phyloP scores from a whole-genome alignment of 1,140 invertebrate species.

The Cydia pomonella region DNA sequence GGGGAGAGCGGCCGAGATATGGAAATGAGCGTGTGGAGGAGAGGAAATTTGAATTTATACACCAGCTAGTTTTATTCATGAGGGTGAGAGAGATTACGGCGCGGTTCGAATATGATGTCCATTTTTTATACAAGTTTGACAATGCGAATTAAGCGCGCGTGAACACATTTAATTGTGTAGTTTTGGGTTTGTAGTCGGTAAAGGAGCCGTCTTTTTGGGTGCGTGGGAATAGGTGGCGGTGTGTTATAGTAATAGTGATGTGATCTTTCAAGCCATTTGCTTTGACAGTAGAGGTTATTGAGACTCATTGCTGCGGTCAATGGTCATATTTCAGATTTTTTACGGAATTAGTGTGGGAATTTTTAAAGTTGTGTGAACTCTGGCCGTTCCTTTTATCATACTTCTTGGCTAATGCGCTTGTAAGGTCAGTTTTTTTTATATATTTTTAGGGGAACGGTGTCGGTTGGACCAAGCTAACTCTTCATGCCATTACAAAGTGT shows the following conservation, averaged over 20 bases:
- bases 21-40: conserved; percentile 77
- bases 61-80: conserved; percentile 77
- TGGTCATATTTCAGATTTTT: conserved; percentile 27
- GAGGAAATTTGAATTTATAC: conserved; percentile 81
- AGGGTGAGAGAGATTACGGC: conserved; percentile 66
- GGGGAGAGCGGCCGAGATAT: conserved; percentile 72
- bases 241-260: neutral
- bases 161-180: conserved; percentile 29
- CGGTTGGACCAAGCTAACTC: too few species aligned
- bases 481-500: too few species aligned
- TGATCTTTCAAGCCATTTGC: conserved; percentile 31
- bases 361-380: conserved; percentile 2
- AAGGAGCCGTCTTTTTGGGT: conserved; percentile 16
- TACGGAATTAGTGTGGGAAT: conserved; percentile 7
- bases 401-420: neutral
- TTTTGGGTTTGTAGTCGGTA: conserved; percentile 13
- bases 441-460: too few species aligned
- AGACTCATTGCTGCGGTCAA: conserved; percentile 26
- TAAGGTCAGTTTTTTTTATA: too few species aligned
- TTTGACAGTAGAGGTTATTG: conserved; percentile 16
- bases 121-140: conserved; percentile 41
- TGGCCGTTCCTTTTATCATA: neutral
- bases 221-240: conserved; percentile 20
- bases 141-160: conserved; percentile 32
- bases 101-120: conserved; percentile 53